Evolutionary conservation across 1,140 invertebrate species (phyloP), one percentile per base, ranked within the genome.

Genomic region (Lycorma delicatula): DNA sequence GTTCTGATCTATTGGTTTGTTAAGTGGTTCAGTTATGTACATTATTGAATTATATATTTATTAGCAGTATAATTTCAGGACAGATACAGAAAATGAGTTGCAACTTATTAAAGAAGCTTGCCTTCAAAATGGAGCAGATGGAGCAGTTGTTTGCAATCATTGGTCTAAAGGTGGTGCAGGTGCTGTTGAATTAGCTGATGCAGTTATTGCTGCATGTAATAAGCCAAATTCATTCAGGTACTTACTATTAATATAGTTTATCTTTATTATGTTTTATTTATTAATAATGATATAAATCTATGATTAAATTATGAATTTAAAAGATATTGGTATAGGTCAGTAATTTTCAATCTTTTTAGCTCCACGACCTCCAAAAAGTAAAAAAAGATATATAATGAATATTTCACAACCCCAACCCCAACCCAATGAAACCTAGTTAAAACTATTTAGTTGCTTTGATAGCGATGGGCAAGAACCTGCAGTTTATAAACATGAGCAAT

Each of bases 161-260:
- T 99, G 93, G 92, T 82, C 89, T 0, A 73, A 87, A 63, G 97
- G 97, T 61, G 94, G 97, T 6, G 72, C 73, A 5, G 97, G 97
- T 20, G 96, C 95, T 0, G 58, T 81, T 1, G 81, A 86, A 7
- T 76, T 99, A 18, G 95, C 93, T 0, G 83, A 91, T 54, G 88
- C 94, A 13, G 87, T 99, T 1, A 83, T 89, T 46, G 76, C 74
- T 12, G 94, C 92, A 1, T 87, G 85, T 62, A 70, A 81, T 18
- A 64, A 77, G 60, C 70, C 77, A 0, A 29, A 78, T 22, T 11
- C 22, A 18, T 66, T 66, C 60, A 52, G 59, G 64, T 65, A 18
- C n/a, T n/a, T n/a, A n/a, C 46, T 23, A 12, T 27, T 46, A 13
- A 6, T 18, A 1, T 41, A 51, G 44, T 11, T 18, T 2, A n/a